Evolutionary conservation across 2,113 vertebrate species (phyloP).

Genomic region (Burhinus oedicnemus): DNA sequence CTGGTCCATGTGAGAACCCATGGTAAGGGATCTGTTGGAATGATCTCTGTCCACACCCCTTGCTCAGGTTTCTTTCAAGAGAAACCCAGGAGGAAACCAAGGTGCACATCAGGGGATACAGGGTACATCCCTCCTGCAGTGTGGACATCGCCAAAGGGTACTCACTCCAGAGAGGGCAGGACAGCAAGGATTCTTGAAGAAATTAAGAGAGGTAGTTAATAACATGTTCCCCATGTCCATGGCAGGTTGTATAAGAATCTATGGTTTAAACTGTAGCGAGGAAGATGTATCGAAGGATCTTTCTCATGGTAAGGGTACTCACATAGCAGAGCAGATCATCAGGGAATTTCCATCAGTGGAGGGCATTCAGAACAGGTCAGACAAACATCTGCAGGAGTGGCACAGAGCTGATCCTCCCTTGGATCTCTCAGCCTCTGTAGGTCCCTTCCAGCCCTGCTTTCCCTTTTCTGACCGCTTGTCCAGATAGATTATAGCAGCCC

Average conservation of each 20-base stretch:
- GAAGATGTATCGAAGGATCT: not conserved
- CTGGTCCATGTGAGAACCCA: too few species aligned
- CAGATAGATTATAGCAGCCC: not conserved
- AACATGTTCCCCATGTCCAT: rapidly evolving
- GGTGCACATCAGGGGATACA: not conserved
- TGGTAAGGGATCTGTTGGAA: not conserved
- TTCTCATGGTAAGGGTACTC: not conserved
- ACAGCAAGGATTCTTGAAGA: not conserved
- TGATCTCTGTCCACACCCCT: not conserved
- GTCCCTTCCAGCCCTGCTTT: not conserved
- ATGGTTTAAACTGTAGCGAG: not conserved
- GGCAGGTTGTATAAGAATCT: not conserved
- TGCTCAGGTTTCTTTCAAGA: not conserved
- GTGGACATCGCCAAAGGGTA: not conserved
- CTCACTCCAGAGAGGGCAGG: not conserved
- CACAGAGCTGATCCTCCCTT: not conserved
- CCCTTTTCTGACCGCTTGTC: not conserved
- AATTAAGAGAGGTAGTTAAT: not conserved
- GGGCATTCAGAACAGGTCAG: not conserved
- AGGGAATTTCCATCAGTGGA: not conserved
- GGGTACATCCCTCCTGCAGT: not conserved
- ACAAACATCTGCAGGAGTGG: not conserved
- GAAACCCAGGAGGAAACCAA: not conserved
- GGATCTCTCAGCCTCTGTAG: not conserved
- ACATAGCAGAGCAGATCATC: not conserved